Percentiles rank a stretch among this genome's conserved stretches.
Evolutionary conservation across 1,140 invertebrate species (phyloP).

Genomic region (Steinernema feltiae): DNA sequence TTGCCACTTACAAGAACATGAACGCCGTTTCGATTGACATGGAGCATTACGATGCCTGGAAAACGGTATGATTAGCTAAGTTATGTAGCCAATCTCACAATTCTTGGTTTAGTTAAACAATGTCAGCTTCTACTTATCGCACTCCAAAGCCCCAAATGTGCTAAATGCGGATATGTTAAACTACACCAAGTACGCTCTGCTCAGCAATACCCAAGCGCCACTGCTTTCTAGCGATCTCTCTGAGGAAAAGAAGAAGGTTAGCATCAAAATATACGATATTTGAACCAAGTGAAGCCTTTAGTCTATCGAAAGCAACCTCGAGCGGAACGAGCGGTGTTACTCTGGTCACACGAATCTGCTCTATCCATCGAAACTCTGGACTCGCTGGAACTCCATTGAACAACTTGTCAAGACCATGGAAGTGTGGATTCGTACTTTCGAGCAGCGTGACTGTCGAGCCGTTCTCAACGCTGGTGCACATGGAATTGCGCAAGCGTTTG

Average conservation of each 20-base stretch:
- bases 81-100: neutral
- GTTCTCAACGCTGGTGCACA: conserved; percentile 43
- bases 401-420: conserved; percentile 41
- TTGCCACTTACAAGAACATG: conserved; percentile 19
- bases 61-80: conserved; percentile 26
- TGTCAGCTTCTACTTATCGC: conserved; percentile 39
- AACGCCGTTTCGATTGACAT: conserved; percentile 37
- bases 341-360: conserved; percentile 49
- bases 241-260: conserved; percentile 12
- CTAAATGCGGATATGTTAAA: conserved; percentile 46
- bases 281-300: conserved; percentile 14
- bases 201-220: conserved; percentile 42
- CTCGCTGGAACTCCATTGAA: conserved; percentile 36
- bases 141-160: conserved; percentile 49
- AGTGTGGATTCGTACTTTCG: conserved; percentile 46
- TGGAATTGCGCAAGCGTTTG: conserved; percentile 46
- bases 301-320: conserved; percentile 11
- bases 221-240: conserved; percentile 29
- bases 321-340: conserved; percentile 44
- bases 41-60: conserved; percentile 47
- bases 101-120: conserved; percentile 42
- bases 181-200: conserved; percentile 40
- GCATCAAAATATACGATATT: neutral
- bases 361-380: conserved; percentile 49
- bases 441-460: conserved; percentile 47